These are phyloP conservation scores for Grallaria varia DNA, from an alignment of 2,113 vertebrate genomes.

Conservation along the genomic window DNA sequence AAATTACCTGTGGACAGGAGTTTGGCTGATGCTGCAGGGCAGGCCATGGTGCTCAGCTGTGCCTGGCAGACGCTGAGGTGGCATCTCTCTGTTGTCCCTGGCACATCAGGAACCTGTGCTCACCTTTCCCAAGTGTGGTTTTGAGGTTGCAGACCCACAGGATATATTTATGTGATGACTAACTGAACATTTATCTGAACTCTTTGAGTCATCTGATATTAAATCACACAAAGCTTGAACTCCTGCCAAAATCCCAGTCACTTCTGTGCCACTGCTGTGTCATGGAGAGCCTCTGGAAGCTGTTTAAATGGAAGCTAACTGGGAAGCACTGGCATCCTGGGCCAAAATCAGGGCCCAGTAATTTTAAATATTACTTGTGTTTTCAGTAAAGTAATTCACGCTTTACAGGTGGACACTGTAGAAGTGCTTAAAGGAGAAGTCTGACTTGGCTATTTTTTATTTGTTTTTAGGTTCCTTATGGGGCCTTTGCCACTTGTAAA, in stretches of 20 bases:
- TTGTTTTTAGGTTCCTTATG: slow-evolving; percentile 82
- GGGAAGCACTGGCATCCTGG: background rate
- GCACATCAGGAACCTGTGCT: background rate
- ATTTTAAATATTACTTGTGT: background rate
- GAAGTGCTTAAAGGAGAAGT: background rate
- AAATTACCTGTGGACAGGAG: background rate
- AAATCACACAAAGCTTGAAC: background rate
- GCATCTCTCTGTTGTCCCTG: background rate
- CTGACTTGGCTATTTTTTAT: background rate
- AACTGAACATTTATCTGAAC: background rate
- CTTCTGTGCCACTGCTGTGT: background rate
- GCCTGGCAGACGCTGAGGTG: background rate
- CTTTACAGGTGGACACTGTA: background rate
- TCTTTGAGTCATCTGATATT: background rate
- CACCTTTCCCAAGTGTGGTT: background rate
- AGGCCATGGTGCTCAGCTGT: background rate
- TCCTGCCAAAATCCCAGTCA: background rate
- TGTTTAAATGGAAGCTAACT: background rate
- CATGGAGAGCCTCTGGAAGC: background rate
- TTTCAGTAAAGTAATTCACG: background rate
- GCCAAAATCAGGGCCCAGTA: background rate
- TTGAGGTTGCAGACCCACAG: background rate
- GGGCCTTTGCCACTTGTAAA: slow-evolving; percentile 88
- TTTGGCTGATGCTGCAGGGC: background rate
- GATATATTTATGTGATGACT: background rate